Evolutionary conservation across 2,888 invertebrate species (phyloP).

Genomic region (Rhaphigaster nebulosa): DNA sequence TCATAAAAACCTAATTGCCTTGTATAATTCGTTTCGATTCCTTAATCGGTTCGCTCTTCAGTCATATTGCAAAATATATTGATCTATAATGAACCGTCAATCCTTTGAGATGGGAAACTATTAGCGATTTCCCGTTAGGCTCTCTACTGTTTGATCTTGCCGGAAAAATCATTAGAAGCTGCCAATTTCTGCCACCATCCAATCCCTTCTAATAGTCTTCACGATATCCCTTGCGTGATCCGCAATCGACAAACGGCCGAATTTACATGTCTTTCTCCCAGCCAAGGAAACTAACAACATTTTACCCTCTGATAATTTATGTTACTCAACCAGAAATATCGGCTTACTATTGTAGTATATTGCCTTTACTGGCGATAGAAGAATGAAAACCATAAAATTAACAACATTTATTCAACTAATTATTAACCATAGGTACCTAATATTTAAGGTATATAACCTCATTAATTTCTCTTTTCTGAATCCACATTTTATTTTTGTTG

Average conservation of each 20-base stretch:
- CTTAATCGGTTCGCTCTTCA: neutral
- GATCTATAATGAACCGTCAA: neutral
- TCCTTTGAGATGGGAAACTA: neutral
- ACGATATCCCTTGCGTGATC: slow-evolving; percentile 21
- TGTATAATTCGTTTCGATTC: too few species aligned
- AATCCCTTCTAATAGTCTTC: neutral
- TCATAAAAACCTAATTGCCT: too few species aligned
- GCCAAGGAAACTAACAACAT: neutral
- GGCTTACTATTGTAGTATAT: neutral
- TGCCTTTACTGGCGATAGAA: neutral
- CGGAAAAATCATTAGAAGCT: slow-evolving; percentile 12
- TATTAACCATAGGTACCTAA: too few species aligned
- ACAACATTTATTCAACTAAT: too few species aligned
- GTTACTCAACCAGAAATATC: neutral
- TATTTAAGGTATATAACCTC: too few species aligned
- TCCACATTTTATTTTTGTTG: too few species aligned
- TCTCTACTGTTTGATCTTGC: neutral
- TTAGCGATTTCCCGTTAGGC: neutral
- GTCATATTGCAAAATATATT: neutral
- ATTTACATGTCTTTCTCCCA: slow-evolving; percentile 29
- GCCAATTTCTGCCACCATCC: neutral
- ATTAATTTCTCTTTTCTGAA: too few species aligned
- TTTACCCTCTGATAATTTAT: neutral
- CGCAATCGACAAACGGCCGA: neutral
- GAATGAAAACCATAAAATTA: neutral